These are phyloP conservation scores for Lytechinus pictus DNA, from an alignment of 35 echinoderm and acorn worm species.

Conservation along the genomic window DNA sequence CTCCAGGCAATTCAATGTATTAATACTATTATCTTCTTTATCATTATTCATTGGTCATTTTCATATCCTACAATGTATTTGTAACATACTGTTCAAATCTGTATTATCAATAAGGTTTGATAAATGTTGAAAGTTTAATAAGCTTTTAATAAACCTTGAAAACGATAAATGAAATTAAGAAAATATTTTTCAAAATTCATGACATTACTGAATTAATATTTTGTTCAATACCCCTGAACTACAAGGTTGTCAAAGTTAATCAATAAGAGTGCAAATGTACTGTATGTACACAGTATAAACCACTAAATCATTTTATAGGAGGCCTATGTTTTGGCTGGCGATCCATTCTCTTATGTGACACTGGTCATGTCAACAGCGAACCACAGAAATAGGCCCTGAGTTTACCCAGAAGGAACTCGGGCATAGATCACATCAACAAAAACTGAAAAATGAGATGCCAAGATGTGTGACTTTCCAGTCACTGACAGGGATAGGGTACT, in stretches of 20 bases:
- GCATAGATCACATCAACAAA: constrained; percentile 12
- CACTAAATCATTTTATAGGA: not conserved
- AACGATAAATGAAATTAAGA: no score
- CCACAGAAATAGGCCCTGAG: not conserved
- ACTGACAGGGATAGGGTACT: not conserved
- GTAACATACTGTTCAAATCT: no score
- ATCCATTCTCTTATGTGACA: not conserved
- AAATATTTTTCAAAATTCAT: no score
- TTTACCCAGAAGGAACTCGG: not conserved
- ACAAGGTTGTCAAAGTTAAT: not conserved
- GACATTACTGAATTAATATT: no score
- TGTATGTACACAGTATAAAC: not conserved
- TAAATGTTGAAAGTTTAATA: no score
- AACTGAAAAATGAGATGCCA: not conserved
- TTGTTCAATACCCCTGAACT: not conserved
- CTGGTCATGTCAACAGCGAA: not conserved
- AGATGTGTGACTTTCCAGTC: not conserved
- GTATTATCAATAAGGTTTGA: no score
- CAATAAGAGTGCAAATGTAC: not conserved
- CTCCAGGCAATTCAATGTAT: no score
- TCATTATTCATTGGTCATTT: no score
- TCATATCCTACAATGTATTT: no score
- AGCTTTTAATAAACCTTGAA: no score
- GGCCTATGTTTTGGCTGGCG: not conserved
- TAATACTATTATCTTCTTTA: no score